Conservation (phyloP, 2,797 vertebrate genomes). For the Prunella strophiata region DNA sequence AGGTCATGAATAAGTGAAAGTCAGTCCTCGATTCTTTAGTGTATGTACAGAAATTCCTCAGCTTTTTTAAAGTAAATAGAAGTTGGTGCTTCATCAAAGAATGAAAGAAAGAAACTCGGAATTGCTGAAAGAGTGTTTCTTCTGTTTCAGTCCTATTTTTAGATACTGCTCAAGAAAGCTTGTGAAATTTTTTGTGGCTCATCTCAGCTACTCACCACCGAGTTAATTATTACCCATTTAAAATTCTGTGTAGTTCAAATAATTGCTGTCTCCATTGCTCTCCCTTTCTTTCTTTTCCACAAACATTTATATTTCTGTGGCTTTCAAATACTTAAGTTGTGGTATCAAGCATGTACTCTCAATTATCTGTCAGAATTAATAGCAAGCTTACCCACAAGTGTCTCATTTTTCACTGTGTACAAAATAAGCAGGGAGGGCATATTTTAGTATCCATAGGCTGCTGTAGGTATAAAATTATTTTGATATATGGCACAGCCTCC, state of each 20-base stretch:
- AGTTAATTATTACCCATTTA: slow-evolving; percentile 6
- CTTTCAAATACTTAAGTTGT: slow-evolving; percentile 14
- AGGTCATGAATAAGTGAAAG: background rate
- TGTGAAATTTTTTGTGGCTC: background rate
- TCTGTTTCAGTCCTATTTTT: background rate
- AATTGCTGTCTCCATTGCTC: background rate
- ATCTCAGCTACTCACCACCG: background rate
- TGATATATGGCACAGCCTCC: slow-evolving; percentile 5
- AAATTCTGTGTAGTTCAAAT: background rate
- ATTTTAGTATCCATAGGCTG: background rate
- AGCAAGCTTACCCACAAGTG: background rate
- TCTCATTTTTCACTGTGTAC: slow-evolving; percentile 32
- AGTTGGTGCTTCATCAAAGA: background rate
- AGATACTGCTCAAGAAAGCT: background rate
- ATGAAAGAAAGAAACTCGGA: background rate
- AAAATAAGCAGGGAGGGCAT: slow-evolving; percentile 8
- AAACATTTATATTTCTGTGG: background rate
- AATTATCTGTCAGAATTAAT: slow-evolving; percentile 46
- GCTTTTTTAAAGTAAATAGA: background rate
- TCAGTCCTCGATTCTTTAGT: background rate
- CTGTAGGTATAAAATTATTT: slow-evolving; percentile 19
- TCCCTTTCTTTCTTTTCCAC: background rate
- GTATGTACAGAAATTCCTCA: background rate
- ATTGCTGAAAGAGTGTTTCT: background rate
- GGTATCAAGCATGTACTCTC: background rate